Evolutionary conservation across 2,888 invertebrate genomes (phyloP), one percentile per base, ranked within the genome.

Genomic region (Torymus tubicola): DNA sequence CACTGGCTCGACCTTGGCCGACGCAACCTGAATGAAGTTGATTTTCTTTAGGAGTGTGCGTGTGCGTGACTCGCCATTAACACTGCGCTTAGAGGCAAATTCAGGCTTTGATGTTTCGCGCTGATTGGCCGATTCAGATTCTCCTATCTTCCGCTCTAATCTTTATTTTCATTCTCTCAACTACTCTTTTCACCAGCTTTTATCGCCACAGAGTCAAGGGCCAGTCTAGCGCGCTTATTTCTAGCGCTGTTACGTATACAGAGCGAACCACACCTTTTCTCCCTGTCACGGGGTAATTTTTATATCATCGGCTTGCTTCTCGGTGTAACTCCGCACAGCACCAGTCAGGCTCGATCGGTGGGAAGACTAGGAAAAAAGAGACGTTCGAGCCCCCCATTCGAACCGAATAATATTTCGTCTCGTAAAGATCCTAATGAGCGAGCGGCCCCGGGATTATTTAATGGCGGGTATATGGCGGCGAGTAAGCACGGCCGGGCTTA

Each of bases 401-500:
- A 82, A 84, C 83, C 83, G 87, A 88, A 87, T 86, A 87, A 87
- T 87, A 88, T 88, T 88, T 86, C 84, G 87, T 85, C 87, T 87
- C 88, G 86, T 88, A 88, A 88, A 88, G 86, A 87, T 88, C 87
- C 87, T 89, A 88, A 89, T 89, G 89, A 89, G 87, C 86, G 85
- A 85, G 86, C 85, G 8, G 42, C 84, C 84, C 83, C 78, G 86
- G 69, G 87, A 88, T 88, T 89, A 88, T 89, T 89, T 89, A 89
- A 89, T 89, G 88, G 87, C 85, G 86, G 85, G 86, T 86, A 11
- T 85, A 84, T 85, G 84, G 57, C 21, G 63, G 58, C n/a, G 55
- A 31, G 64, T 67, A 64, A 58, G 72, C 61, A 71, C 63, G 55
- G 21, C 42, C 73, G 69, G 31, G 65, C 61, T 52, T 50, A 50